phyloP scores from a whole-genome alignment of 2,888 invertebrate species.

The Euphydryas editha region DNA sequence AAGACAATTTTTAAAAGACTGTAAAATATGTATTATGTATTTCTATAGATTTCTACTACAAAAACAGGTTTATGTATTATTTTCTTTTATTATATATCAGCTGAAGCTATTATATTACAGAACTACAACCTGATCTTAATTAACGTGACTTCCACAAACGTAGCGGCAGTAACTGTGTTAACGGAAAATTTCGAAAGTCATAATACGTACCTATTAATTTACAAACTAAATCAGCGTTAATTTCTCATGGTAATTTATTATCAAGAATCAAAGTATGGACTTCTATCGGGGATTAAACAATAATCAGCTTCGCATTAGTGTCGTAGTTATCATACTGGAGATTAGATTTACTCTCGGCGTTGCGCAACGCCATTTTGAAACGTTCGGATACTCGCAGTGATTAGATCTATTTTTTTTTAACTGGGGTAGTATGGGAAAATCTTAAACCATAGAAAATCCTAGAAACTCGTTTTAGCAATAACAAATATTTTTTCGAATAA shows the following conservation, averaged over 20 bases:
- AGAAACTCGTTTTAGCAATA: too few relatives aligned
- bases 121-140: neutral
- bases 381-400: slow-evolving; percentile 33
- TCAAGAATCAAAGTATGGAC: slow-evolving; percentile 31
- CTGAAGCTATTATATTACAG: neutral
- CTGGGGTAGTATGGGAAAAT: too few relatives aligned
- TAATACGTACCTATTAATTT: neutral
- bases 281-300: slow-evolving; percentile 54
- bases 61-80: too few relatives aligned
- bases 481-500: too few relatives aligned
- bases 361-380: slow-evolving; percentile 47
- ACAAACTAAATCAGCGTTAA: slow-evolving; percentile 17
- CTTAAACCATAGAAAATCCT: too few relatives aligned
- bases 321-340: slow-evolving; percentile 54
- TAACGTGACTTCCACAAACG: neutral
- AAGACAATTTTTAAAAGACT: too few relatives aligned
- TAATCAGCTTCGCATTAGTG: slow-evolving; percentile 59
- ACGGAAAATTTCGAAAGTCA: slow-evolving; percentile 5
- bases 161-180: neutral
- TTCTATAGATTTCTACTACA: too few relatives aligned
- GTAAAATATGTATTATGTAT: too few relatives aligned
- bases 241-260: slow-evolving; percentile 24
- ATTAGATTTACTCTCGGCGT: slow-evolving; percentile 52
- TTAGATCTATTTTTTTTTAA: neutral
- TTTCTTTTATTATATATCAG: neutral